These are phyloP conservation scores for Sesamia inferens DNA, from an alignment of 2,888 invertebrate species.

Conservation along the genomic window DNA sequence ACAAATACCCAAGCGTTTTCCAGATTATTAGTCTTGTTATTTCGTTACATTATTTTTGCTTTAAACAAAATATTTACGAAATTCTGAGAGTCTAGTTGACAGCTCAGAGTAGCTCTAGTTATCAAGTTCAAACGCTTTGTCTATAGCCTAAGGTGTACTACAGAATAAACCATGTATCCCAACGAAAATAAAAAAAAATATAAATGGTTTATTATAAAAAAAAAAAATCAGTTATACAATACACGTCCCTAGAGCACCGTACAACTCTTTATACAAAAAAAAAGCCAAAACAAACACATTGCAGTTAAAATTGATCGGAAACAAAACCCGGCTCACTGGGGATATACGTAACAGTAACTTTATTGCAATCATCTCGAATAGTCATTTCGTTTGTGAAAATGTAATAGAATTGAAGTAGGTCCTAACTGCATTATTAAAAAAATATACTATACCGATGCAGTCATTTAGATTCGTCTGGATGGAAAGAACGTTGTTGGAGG, in stretches of 20 bases:
- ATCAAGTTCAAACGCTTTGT: neutral
- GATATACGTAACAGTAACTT: constrained; percentile 48
- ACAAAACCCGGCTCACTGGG: constrained; percentile 45
- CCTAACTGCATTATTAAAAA: constrained; percentile 43
- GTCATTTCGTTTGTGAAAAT: constrained; percentile 33
- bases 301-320: constrained; percentile 45
- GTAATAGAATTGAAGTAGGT: constrained; percentile 45
- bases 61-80: neutral
- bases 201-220: neutral
- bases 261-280: constrained; percentile 4
- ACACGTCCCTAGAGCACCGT: constrained; percentile 4
- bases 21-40: neutral
- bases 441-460: constrained; percentile 38
- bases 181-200: neutral
- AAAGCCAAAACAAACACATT: constrained; percentile 29
- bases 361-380: constrained; percentile 44
- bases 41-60: neutral
- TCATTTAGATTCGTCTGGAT: constrained; percentile 42
- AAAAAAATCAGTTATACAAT: neutral
- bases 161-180: neutral
- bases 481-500: constrained; percentile 25
- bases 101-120: neutral
- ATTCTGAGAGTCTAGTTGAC: neutral
- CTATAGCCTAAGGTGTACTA: neutral
- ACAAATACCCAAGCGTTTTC: neutral